These are phyloP conservation scores for Trimorus sp. DNA, from an alignment of 2,888 invertebrate genomes.

Conservation along the genomic window DNA sequence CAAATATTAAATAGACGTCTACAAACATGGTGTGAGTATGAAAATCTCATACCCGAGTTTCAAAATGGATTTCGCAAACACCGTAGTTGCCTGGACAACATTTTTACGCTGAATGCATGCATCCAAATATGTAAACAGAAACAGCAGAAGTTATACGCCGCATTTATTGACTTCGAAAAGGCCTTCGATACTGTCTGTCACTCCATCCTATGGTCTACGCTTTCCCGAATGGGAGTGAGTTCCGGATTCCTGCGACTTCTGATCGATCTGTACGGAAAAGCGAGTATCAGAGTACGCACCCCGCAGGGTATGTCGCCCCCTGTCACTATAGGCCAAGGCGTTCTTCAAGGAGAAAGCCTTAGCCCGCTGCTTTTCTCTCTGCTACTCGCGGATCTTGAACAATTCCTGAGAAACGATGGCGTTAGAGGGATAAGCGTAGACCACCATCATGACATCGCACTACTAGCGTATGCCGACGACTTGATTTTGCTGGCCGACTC, in stretches of 20 bases:
- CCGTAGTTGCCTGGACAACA: neutral
- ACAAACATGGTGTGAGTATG: neutral
- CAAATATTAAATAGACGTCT: slow-evolving; percentile 3
- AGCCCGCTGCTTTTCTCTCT: neutral
- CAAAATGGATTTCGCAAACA: neutral
- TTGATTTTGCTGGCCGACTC: too few relatives aligned
- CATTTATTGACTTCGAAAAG: too few relatives aligned
- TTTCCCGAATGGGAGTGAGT: too few relatives aligned
- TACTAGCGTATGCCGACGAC: too few relatives aligned
- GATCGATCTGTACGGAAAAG: slow-evolving; percentile 6
- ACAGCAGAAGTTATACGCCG: neutral
- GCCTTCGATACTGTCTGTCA: too few relatives aligned
- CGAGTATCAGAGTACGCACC: neutral
- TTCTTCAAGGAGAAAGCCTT: neutral
- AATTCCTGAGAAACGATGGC: neutral
- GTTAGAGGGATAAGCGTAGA: neutral
- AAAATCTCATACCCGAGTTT: neutral
- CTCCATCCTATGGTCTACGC: neutral
- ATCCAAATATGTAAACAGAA: neutral
- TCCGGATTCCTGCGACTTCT: neutral
- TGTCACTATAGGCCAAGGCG: neutral
- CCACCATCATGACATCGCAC: neutral
- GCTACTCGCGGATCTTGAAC: neutral
- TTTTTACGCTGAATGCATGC: neutral
- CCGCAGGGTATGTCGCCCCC: neutral